Conservation (phyloP, 2,888 invertebrate species). For the Sphinx pinastri region DNA sequence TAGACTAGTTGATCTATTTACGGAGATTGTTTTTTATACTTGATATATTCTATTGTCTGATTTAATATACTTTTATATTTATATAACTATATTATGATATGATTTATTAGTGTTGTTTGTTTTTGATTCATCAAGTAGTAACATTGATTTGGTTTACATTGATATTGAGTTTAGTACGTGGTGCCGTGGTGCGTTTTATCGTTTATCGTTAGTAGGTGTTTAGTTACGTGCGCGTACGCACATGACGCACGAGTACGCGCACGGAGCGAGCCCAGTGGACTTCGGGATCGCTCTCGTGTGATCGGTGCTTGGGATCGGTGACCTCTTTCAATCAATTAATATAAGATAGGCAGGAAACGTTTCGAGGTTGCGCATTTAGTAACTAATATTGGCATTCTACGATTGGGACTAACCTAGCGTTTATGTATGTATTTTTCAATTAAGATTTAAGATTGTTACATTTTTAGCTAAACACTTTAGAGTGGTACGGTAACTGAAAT, state of each 20-base stretch:
- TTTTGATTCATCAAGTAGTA: conserved; percentile 77
- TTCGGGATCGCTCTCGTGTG: conserved; percentile 41
- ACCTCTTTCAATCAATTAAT: conserved; percentile 75
- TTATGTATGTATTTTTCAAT: conserved; percentile 83
- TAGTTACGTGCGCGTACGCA: conserved; percentile 57
- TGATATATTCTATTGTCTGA: conserved; percentile 84
- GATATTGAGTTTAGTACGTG: conserved; percentile 63
- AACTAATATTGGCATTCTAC: conserved; percentile 84
- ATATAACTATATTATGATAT: conserved; percentile 77
- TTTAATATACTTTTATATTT: conserved; percentile 84
- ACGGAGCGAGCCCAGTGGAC: conserved; percentile 34
- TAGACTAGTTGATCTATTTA: conserved; percentile 84
- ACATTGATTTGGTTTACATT: conserved; percentile 65
- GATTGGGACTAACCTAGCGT: conserved; percentile 85
- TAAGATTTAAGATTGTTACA: conserved; percentile 84
- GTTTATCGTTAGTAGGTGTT: conserved; percentile 76
- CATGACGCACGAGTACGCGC: conserved; percentile 34
- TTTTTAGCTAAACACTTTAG: conserved; percentile 84
- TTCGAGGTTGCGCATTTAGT: conserved; percentile 81
- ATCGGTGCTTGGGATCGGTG: conserved; percentile 76
- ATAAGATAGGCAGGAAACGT: conserved; percentile 75
- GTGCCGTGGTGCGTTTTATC: conserved; percentile 49
- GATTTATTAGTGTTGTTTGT: conserved; percentile 85
- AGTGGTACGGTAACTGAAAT: conserved; percentile 85
- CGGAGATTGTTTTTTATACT: conserved; percentile 85